Evolutionary conservation across 2,113 vertebrate genomes (phyloP).

Genomic region (Paracanthobrama guichenoti): DNA sequence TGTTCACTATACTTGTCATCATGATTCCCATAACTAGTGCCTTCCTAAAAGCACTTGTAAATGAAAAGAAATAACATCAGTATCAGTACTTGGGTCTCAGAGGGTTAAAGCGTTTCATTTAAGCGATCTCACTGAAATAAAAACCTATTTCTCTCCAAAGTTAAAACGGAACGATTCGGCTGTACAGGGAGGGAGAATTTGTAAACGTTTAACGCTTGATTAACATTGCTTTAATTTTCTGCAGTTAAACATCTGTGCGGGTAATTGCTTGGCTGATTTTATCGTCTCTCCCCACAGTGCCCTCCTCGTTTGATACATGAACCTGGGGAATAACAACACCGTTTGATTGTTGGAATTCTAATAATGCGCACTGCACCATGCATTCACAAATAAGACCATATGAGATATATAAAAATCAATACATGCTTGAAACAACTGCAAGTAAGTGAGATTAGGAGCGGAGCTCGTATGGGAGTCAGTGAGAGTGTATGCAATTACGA

Average conservation of each 20-base stretch:
- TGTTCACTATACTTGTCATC: background rate
- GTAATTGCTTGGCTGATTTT: slow-evolving; percentile 62
- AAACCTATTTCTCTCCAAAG: background rate
- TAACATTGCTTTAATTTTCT: slow-evolving; percentile 58
- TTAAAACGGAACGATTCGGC: background rate
- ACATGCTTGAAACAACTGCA: slow-evolving; percentile 20
- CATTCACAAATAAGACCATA: slow-evolving; percentile 16
- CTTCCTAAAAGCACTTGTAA: background rate
- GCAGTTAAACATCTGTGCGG: slow-evolving; percentile 60
- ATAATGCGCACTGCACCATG: slow-evolving; percentile 30
- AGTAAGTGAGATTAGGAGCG: slow-evolving; percentile 46
- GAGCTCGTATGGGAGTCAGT: no score
- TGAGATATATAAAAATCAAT: slow-evolving; percentile 11
- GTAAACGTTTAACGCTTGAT: slow-evolving; percentile 57
- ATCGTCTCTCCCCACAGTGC: slow-evolving; percentile 47
- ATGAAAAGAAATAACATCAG: background rate
- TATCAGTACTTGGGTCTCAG: background rate
- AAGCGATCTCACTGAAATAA: background rate
- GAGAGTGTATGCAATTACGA: background rate
- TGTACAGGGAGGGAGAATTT: slow-evolving; percentile 29
- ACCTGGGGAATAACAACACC: slow-evolving; percentile 55
- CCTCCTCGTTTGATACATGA: slow-evolving; percentile 57
- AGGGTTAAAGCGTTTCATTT: background rate
- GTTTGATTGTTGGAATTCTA: slow-evolving; percentile 51
- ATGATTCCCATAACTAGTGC: background rate